These are phyloP conservation scores for Ctenopoma multispine DNA, from an alignment of 2,797 vertebrate species.

Conservation along the genomic window DNA sequence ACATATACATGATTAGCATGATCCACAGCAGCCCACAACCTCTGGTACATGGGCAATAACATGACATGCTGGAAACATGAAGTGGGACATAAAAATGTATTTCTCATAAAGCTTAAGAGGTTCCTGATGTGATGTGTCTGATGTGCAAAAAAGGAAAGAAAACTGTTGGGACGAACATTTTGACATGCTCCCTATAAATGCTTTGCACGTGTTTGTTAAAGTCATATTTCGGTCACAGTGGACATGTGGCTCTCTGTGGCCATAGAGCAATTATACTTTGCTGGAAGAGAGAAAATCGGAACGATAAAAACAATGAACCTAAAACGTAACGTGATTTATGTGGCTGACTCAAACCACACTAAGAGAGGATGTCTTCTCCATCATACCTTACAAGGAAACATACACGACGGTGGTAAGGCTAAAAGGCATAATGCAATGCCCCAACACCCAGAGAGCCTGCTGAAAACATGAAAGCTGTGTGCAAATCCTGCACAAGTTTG, in stretches of 20 bases:
- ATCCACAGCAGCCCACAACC: conserved; percentile 55
- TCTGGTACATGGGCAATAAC: conserved; percentile 50
- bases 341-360: conserved; percentile 65
- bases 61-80: conserved; percentile 76
- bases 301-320: conserved; percentile 33
- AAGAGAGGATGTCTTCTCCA: conserved; percentile 65
- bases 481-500: conserved; percentile 48
- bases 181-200: conserved; percentile 66
- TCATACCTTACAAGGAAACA: conserved; percentile 83
- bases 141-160: conserved; percentile 43
- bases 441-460: conserved; percentile 48
- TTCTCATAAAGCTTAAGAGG: conserved; percentile 78
- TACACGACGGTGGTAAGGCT: conserved; percentile 64
- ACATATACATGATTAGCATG: conserved; percentile 64
- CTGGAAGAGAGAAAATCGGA: conserved; percentile 45
- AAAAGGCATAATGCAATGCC: conserved; percentile 73
- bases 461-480: conserved; percentile 68
- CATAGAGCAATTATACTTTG: conserved; percentile 61
- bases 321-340: conserved; percentile 77
- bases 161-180: conserved; percentile 68
- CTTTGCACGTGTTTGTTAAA: conserved; percentile 1
- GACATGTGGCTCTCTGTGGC: conserved; percentile 49
- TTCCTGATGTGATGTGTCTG: conserved; percentile 74
- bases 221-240: conserved; percentile 34
- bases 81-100: conserved; percentile 79